phyloP scores from a whole-genome alignment of 2,113 vertebrate genomes.

The Sakesphorus luctuosus region DNA sequence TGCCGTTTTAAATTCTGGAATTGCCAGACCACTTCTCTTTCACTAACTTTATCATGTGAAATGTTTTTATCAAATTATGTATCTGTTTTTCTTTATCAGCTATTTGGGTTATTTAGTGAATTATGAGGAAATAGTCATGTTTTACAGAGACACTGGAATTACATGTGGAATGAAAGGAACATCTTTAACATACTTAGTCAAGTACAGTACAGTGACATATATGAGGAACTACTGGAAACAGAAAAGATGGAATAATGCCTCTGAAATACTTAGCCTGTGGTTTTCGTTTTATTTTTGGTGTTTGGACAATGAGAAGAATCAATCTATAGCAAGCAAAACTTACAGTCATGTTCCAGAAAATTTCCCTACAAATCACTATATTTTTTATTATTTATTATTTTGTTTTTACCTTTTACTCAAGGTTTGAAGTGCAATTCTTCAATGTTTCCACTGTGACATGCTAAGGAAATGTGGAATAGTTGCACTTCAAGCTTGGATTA shows the following conservation, averaged over 20 bases:
- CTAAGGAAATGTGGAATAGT: not conserved
- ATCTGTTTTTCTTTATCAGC: not conserved
- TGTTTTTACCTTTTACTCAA: not conserved
- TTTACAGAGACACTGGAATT: not conserved
- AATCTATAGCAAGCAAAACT: not conserved
- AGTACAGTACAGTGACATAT: not conserved
- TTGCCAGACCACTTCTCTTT: not conserved
- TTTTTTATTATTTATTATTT: not conserved
- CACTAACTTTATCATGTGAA: not conserved
- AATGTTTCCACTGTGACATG: not conserved
- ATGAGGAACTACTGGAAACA: not conserved
- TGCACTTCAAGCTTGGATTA: not conserved
- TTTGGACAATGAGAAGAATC: not conserved
- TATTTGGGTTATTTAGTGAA: not conserved
- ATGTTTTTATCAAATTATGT: not conserved
- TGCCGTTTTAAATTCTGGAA: not conserved
- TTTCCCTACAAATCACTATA: not conserved
- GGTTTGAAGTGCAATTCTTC: not conserved
- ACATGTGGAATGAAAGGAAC: not conserved
- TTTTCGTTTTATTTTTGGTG: not conserved
- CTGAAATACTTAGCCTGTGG: not conserved
- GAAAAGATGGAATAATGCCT: not conserved
- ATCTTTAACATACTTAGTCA: not conserved
- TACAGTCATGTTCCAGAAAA: not conserved
- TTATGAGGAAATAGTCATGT: not conserved